Evolutionary conservation across 2,888 invertebrate genomes (phyloP).

Genomic region (Dynastes tityus): DNA sequence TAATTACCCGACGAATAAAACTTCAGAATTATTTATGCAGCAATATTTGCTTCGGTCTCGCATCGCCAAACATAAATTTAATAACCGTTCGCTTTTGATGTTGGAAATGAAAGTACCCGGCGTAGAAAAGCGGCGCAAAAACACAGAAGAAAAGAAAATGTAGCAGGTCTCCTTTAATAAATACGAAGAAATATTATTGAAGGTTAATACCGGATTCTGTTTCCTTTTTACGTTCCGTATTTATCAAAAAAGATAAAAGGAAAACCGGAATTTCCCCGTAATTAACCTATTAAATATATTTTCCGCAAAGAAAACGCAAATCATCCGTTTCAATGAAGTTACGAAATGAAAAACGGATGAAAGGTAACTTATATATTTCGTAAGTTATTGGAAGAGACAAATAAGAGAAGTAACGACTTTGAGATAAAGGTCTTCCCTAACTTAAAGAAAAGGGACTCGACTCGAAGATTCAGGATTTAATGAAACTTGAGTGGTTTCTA

Average conservation of each 20-base stretch:
- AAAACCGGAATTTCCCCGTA: conserved; percentile 3
- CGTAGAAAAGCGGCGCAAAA: not conserved
- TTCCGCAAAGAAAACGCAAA: not conserved
- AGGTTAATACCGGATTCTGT: not conserved
- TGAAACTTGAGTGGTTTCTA: too few relatives aligned
- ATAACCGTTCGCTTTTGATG: conserved; percentile 18
- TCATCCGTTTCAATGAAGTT: not conserved
- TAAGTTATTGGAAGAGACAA: too few relatives aligned
- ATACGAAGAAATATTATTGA: conserved; percentile 7
- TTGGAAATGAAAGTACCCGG: not conserved
- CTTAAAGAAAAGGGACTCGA: too few relatives aligned
- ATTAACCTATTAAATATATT: conserved; percentile 1
- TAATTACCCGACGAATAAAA: not conserved
- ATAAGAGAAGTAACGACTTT: too few relatives aligned
- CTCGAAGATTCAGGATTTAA: too few relatives aligned
- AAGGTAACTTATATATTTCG: too few relatives aligned
- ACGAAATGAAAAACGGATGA: not conserved
- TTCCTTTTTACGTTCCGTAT: not conserved
- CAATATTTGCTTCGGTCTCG: conserved; percentile 5
- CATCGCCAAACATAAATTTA: conserved; percentile 3
- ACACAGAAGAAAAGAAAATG: not conserved
- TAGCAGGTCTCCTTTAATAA: not conserved
- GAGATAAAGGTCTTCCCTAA: too few relatives aligned
- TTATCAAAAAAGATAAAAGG: conserved; percentile 15
- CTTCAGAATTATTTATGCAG: not conserved